These are phyloP conservation scores for Rhinoraja longicauda DNA, from an alignment of 2,797 vertebrate genomes.

Conservation along the genomic window DNA sequence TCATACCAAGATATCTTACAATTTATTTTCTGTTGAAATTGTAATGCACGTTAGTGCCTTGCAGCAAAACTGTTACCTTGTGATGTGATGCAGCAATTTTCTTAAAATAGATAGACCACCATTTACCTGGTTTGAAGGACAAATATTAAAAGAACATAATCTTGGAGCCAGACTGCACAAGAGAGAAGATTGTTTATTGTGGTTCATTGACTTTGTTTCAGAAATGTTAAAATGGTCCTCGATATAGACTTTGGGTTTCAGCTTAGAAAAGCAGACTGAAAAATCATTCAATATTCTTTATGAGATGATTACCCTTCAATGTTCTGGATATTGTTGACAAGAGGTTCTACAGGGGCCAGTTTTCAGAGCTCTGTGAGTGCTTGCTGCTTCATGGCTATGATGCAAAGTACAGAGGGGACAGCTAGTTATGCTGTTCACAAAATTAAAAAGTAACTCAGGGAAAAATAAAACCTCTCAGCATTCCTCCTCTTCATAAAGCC, in stretches of 20 bases:
- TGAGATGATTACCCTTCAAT: neutral
- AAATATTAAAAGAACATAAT: constrained; percentile 21
- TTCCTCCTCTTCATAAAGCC: neutral
- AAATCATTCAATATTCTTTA: constrained; percentile 23
- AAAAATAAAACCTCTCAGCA: neutral
- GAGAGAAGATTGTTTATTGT: constrained; percentile 1
- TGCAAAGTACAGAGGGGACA: neutral
- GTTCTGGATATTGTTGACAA: neutral
- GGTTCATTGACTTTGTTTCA: neutral
- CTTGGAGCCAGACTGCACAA: neutral
- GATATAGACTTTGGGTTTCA: neutral
- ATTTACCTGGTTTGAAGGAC: neutral
- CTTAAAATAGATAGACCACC: neutral
- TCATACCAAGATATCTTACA: neutral
- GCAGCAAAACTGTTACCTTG: neutral
- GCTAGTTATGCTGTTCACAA: neutral
- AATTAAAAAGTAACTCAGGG: neutral
- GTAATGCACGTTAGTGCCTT: neutral
- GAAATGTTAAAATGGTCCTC: neutral
- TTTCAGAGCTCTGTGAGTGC: constrained; percentile 1
- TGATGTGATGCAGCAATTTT: neutral
- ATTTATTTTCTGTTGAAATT: neutral
- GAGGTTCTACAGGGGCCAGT: neutral
- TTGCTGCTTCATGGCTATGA: neutral
- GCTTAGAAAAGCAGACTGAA: neutral